These are phyloP conservation scores for Drosophila pseudotalamancana DNA, from an alignment of 2,888 invertebrate species.

Conservation along the genomic window DNA sequence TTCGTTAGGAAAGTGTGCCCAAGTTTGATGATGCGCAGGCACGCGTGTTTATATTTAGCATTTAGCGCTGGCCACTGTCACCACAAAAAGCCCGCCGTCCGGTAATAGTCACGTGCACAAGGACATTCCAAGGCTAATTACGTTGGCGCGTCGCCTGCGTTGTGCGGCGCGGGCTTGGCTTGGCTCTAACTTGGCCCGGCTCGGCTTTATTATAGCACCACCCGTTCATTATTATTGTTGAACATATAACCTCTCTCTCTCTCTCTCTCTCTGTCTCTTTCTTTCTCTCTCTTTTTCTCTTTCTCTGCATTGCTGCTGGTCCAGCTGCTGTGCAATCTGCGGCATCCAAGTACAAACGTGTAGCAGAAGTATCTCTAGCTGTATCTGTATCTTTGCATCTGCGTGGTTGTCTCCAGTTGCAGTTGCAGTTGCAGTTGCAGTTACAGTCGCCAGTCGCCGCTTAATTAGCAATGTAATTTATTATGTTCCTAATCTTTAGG, in stretches of 20 bases:
- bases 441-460: slow-evolving; percentile 45
- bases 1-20: slow-evolving; percentile 76
- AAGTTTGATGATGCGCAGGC: slow-evolving; percentile 74
- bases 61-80: slow-evolving; percentile 18
- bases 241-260: background rate
- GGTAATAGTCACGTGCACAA: slow-evolving; percentile 76
- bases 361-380: slow-evolving; percentile 33
- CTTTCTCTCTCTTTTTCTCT: background rate
- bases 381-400: slow-evolving; percentile 70
- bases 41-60: slow-evolving; percentile 78
- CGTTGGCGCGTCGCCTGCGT: slow-evolving; percentile 55
- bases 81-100: slow-evolving; percentile 37
- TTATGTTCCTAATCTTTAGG: slow-evolving; percentile 69
- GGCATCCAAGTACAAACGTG: slow-evolving; percentile 45
- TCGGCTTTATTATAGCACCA: slow-evolving; percentile 62
- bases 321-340: slow-evolving; percentile 51
- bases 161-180: slow-evolving; percentile 21
- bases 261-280: background rate
- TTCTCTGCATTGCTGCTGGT: slow-evolving; percentile 12
- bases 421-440: slow-evolving; percentile 32
- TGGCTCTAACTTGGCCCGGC: slow-evolving; percentile 17
- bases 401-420: slow-evolving; percentile 62
- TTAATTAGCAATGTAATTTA: slow-evolving; percentile 77
- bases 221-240: slow-evolving; percentile 61
- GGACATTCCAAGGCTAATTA: slow-evolving; percentile 80